Base-by-base conservation (phyloP, 1,140 invertebrate species). In the Platyscapa corneri region DNA sequence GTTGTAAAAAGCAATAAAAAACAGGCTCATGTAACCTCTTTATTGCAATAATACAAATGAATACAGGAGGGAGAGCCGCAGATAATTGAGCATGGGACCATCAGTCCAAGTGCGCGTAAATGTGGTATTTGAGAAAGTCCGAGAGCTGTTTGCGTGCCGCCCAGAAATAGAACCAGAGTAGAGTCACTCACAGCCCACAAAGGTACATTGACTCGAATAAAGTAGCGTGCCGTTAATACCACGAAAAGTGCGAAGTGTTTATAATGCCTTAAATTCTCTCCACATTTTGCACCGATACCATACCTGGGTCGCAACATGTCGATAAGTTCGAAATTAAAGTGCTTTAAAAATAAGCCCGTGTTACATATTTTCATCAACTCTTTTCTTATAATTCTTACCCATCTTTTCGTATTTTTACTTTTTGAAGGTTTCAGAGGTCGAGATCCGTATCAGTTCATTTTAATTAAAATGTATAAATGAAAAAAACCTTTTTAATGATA, bases 191-290 rank as follows among this genome's bases (percentile, higher is more conserved):
- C 16, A 65, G 37, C 78, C 34, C 34, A 39, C 78, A 37, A 86
- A 86, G 56, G 79, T 86, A 70, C 84, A 46, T 86, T 86, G 84
- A 86, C 79, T 78, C 32, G 60, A 10, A 18, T 14, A 39, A 60
- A 72, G 39, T 77, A 10, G 82, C 75, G 74, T 84, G 75, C 82
- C 53, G 37, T 20, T 83, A 75, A 75, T 83, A 46, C 34, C 23
- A 49, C 20, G n/a, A 10, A 77, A 67, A 83, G 74, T 76, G 74
- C 72, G n/a, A 83, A 83, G 3, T 67, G n/a, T 14, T 53, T 76
- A 67, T 83, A 42, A 53, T 74, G 56, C 74, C 64, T 83, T 64
- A 18, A 7, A 37, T 64, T 42, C 6, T 20, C 14, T 83, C 14
- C 27, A 76, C 0, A 34, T 34, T 32, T 42, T 79, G 10, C 32